These are phyloP conservation scores for Morone chrysops DNA, from an alignment of 2,113 vertebrate species.

Conservation along the genomic window DNA sequence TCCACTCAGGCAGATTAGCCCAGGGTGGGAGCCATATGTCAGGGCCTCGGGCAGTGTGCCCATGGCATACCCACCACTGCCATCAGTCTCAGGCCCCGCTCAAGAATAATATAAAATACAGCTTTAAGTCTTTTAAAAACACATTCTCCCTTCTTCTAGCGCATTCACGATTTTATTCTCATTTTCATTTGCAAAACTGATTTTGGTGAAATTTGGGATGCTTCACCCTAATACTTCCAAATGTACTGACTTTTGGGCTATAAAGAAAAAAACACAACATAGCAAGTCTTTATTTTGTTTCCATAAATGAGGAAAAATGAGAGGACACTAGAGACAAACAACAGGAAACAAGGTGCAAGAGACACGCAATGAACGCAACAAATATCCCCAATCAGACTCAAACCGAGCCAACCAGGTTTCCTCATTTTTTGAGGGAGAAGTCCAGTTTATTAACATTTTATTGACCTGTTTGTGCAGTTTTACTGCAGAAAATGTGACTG, in stretches of 20 bases:
- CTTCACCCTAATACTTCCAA: too few relatives aligned
- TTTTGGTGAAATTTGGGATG: neutral
- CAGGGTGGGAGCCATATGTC: conserved; percentile 4
- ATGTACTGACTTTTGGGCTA: too few relatives aligned
- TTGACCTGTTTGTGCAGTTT: conserved; percentile 23
- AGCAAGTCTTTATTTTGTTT: too few relatives aligned
- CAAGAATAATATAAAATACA: neutral
- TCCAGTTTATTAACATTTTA: conserved; percentile 21
- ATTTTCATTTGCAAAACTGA: neutral
- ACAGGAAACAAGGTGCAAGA: neutral
- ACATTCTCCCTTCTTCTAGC: neutral
- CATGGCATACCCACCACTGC: neutral
- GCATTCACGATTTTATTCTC: neutral
- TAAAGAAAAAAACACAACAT: too few relatives aligned
- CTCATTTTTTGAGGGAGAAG: neutral
- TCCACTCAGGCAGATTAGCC: conserved; percentile 11
- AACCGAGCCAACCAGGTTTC: neutral
- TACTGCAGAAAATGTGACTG: conserved; percentile 12
- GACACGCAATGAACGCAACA: neutral
- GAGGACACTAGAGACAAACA: neutral
- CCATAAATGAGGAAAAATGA: neutral
- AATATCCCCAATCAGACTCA: neutral
- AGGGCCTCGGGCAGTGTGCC: neutral
- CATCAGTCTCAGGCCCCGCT: too few relatives aligned
- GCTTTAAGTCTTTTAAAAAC: neutral